Evolutionary conservation across 1,140 invertebrate species (phyloP).

Genomic region (roundworm (Caenorhabditis elegans)): DNA sequence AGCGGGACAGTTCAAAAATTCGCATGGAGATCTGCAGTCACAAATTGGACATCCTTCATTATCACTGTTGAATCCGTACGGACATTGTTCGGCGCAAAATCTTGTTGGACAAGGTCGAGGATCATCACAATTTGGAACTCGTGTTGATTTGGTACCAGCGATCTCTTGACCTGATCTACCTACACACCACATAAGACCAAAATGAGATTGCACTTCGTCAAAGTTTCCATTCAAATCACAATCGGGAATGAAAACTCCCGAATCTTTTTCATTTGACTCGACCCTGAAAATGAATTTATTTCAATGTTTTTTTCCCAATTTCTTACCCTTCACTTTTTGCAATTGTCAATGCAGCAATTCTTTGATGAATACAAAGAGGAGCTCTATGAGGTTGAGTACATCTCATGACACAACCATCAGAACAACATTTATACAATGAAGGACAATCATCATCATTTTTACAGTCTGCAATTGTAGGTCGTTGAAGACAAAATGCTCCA

Average conservation of each 20-base stretch:
- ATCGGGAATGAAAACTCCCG: conserved; percentile 38
- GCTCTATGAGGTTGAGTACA: conserved; percentile 42
- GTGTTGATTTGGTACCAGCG: conserved; percentile 46
- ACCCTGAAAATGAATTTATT: not conserved
- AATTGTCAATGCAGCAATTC: conserved; percentile 27
- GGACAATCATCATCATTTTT: conserved; percentile 37
- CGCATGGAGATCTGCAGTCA: conserved; percentile 51
- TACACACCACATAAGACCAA: conserved; percentile 53
- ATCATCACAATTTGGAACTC: conserved; percentile 51
- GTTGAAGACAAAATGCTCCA: conserved; percentile 44
- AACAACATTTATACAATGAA: conserved; percentile 52
- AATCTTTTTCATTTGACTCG: not conserved
- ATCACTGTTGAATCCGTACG: conserved; percentile 49
- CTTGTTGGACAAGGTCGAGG: conserved; percentile 51
- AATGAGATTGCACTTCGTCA: conserved; percentile 46
- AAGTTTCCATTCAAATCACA: conserved; percentile 52
- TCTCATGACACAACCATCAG: conserved; percentile 54
- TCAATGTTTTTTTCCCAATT: too few relatives aligned
- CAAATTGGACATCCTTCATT: conserved; percentile 53
- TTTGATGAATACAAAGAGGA: conserved; percentile 36
- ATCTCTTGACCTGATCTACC: conserved; percentile 52
- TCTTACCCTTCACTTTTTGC: not conserved
- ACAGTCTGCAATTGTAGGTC: not conserved
- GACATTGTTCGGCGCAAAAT: conserved; percentile 45
- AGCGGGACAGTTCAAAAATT: conserved; percentile 46